These are phyloP conservation scores for Pimephales promelas DNA, from an alignment of 2,113 vertebrate genomes.

Conservation along the genomic window DNA sequence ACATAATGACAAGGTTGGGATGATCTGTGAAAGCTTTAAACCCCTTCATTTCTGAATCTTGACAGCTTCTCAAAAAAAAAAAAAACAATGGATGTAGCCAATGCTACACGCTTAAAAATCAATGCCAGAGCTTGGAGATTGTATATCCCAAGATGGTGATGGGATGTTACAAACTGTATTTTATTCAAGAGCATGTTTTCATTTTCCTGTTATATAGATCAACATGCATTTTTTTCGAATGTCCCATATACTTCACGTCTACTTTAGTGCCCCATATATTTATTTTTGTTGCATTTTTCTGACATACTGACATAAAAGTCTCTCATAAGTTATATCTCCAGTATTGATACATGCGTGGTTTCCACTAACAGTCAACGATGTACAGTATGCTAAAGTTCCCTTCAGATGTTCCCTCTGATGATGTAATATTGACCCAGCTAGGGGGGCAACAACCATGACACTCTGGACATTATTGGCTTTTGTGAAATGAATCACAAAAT, in stretches of 20 bases:
- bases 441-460: not conserved
- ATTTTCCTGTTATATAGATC: constrained; percentile 21
- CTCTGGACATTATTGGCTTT: not conserved
- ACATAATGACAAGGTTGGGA: constrained; percentile 50
- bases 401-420: not conserved
- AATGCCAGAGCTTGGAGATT: constrained; percentile 19
- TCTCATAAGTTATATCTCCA: not conserved
- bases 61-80: constrained; percentile 46
- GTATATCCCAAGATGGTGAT: constrained; percentile 44
- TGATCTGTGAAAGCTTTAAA: constrained; percentile 36
- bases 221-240: not conserved
- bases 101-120: constrained; percentile 26
- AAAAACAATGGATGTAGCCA: not conserved
- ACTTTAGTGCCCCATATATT: not conserved
- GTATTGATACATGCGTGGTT: too few relatives aligned
- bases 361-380: not conserved
- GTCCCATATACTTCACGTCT: not conserved
- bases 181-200: constrained; percentile 44
- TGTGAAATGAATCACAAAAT: not conserved
- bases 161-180: constrained; percentile 19
- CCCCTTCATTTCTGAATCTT: constrained; percentile 47
- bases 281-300: not conserved
- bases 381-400: too few relatives aligned
- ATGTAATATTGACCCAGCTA: not conserved
- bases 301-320: not conserved